phyloP scores from a whole-genome alignment of 2,888 invertebrate species.

The Idaea aversata region DNA sequence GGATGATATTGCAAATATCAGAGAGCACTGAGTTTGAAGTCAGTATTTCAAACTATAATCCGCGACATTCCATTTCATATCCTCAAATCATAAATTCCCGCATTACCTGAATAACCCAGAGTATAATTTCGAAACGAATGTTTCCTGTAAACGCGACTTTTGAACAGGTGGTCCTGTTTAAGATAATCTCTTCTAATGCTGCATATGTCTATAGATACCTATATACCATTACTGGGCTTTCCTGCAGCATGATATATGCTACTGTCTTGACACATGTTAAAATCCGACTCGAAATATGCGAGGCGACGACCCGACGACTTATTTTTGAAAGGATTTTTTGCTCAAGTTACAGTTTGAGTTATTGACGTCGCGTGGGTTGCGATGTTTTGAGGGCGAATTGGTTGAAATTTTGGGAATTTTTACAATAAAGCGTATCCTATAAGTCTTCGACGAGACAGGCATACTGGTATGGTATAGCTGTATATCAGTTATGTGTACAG shows the following conservation, averaged over 20 bases:
- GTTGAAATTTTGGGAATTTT: not conserved
- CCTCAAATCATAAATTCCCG: slow-evolving; percentile 34
- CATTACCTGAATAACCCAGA: slow-evolving; percentile 20
- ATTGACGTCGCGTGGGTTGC: slow-evolving; percentile 26
- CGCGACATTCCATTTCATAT: slow-evolving; percentile 18
- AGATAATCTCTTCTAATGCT: slow-evolving; percentile 64
- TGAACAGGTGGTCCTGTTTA: slow-evolving; percentile 74
- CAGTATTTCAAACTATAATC: slow-evolving; percentile 6
- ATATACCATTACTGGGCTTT: slow-evolving; percentile 42
- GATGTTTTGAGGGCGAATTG: slow-evolving; percentile 16
- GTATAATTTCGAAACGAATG: slow-evolving; percentile 52
- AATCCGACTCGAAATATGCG: slow-evolving; percentile 49
- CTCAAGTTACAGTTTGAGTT: slow-evolving; percentile 28
- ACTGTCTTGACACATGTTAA: slow-evolving; percentile 59
- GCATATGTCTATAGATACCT: slow-evolving; percentile 55
- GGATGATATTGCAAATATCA: not conserved
- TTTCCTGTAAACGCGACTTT: slow-evolving; percentile 62
- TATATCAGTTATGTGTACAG: too few relatives aligned
- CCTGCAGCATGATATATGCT: slow-evolving; percentile 56
- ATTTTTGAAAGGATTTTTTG: slow-evolving; percentile 42
- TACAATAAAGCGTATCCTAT: not conserved
- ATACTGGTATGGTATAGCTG: too few relatives aligned
- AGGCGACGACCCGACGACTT: slow-evolving; percentile 52
- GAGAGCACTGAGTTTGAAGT: not conserved
- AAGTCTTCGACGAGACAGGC: too few relatives aligned